Percentiles rank a stretch among this genome's conserved stretches.
Conservation (phyloP, 2,113 vertebrate genomes). For the Festucalex cinctus region DNA sequence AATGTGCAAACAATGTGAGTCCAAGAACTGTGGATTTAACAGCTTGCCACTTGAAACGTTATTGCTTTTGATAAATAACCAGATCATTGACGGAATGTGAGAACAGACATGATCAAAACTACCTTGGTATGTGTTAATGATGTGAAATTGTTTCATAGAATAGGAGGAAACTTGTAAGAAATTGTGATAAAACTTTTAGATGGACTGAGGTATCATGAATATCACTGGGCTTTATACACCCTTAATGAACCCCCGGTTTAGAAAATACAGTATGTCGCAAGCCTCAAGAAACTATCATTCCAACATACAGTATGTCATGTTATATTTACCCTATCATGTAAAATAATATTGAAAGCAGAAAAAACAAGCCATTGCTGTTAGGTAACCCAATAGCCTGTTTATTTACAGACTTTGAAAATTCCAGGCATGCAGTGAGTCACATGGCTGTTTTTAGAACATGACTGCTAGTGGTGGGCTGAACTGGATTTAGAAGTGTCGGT, state of each 20-base stretch:
- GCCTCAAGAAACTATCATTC: neutral
- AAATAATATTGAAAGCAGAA: neutral
- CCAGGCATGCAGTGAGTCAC: constrained; percentile 42
- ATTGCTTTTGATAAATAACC: too few species aligned
- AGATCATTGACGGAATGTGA: too few species aligned
- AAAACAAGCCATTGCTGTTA: constrained; percentile 10
- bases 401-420: constrained; percentile 59
- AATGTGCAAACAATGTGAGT: too few species aligned
- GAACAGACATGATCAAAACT: too few species aligned
- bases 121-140: too few species aligned
- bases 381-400: constrained; percentile 59
- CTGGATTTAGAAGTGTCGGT: constrained; percentile 43
- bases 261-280: neutral
- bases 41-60: too few species aligned
- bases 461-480: neutral
- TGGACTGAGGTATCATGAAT: too few species aligned
- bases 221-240: too few species aligned
- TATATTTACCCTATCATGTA: neutral
- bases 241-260: neutral
- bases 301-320: neutral
- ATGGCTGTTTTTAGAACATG: constrained; percentile 53
- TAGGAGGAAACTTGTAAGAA: too few species aligned
- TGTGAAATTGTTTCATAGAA: too few species aligned
- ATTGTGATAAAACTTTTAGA: too few species aligned
- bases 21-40: too few species aligned